These are phyloP conservation scores for Pachycephala philippinensis DNA, from an alignment of 2,113 vertebrate genomes.

Conservation along the genomic window DNA sequence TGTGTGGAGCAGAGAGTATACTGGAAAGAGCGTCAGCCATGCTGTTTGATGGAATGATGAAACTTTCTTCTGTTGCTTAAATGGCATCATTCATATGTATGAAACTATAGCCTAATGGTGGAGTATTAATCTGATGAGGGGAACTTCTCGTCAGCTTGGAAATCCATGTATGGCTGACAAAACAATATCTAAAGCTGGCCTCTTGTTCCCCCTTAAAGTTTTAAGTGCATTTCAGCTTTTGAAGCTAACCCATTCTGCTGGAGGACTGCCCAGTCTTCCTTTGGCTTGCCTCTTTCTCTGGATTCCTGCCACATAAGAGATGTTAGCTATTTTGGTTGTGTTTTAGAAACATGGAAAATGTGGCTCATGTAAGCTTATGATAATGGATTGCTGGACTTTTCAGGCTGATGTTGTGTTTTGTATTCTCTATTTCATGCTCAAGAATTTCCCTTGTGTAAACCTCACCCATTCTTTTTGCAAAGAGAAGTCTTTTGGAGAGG, in stretches of 20 bases:
- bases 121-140: not conserved
- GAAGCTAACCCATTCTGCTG: slow-evolving; percentile 58
- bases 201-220: slow-evolving; percentile 70
- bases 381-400: slow-evolving; percentile 14
- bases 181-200: not conserved
- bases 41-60: not conserved
- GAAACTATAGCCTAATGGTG: not conserved
- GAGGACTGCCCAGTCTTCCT: slow-evolving; percentile 53
- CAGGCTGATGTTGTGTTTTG: not conserved
- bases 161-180: not conserved
- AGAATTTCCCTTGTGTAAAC: not conserved
- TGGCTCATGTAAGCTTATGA: slow-evolving; percentile 37
- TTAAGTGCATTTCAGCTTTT: not conserved
- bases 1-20: not conserved
- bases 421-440: not conserved
- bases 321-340: slow-evolving; percentile 29
- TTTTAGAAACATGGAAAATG: slow-evolving; percentile 69
- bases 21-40: not conserved
- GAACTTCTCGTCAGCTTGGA: not conserved
- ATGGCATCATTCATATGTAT: not conserved
- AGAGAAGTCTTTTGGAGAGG: not conserved
- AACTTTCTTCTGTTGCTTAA: not conserved
- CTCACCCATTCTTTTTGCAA: not conserved
- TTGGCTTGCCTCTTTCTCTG: slow-evolving; percentile 59
- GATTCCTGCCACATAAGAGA: slow-evolving; percentile 40